phyloP scores from a whole-genome alignment of 92 coral and sea anemone species.

The Scolanthus callimorphus region DNA sequence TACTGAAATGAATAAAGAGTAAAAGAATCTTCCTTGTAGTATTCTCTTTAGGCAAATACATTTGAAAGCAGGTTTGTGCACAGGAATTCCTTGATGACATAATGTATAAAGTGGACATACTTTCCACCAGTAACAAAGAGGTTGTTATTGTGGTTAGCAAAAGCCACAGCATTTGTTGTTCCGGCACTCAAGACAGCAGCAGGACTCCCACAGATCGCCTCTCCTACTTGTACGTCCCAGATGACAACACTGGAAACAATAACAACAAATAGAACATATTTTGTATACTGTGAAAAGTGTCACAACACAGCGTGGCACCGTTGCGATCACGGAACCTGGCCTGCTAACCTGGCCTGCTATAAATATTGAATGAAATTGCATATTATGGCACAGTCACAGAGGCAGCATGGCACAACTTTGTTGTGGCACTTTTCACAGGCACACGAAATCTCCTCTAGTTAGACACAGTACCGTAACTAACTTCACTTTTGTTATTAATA shows the following conservation, averaged over 20 bases:
- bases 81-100: neutral
- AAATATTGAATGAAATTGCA: too few species aligned
- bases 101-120: conserved; percentile 67
- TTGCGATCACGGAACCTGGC: too few species aligned
- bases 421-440: too few species aligned
- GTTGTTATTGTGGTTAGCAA: conserved; percentile 78
- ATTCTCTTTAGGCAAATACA: neutral
- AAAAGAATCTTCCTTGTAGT: neutral
- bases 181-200: conserved; percentile 97
- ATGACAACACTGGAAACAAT: conserved; percentile 86
- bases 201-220: conserved; percentile 89
- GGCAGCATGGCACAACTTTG: too few species aligned
- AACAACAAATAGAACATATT: too few species aligned
- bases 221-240: conserved; percentile 76
- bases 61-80: too few species aligned
- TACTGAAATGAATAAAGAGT: conserved; percentile 24
- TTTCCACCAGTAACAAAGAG: conserved; percentile 93
- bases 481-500: too few species aligned
- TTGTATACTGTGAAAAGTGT: neutral
- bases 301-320: too few species aligned
- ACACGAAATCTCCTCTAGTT: too few species aligned
- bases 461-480: too few species aligned
- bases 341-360: too few species aligned
- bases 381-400: too few species aligned
- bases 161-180: conserved; percentile 83